Conservation (phyloP, 2,888 invertebrate species). For the Brachylomia viminalis region DNA sequence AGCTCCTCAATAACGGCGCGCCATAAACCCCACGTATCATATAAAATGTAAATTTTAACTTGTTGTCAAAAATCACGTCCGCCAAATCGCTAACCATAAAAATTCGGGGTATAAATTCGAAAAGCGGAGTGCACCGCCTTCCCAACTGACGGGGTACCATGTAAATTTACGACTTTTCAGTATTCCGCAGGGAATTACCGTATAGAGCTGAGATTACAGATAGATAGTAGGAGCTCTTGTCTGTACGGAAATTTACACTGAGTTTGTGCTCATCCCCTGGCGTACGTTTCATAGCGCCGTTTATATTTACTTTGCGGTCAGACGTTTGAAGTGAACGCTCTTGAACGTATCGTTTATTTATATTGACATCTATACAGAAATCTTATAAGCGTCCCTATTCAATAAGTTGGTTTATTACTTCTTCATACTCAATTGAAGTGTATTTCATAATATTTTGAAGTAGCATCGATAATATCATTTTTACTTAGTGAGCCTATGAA, state of each 20-base stretch:
- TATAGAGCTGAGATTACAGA: slow-evolving; percentile 82
- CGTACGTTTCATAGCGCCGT: slow-evolving; percentile 59
- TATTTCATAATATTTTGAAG: not conserved
- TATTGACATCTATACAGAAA: slow-evolving; percentile 38
- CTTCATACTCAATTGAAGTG: slow-evolving; percentile 22
- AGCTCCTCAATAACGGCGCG: slow-evolving; percentile 58
- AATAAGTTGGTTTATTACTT: slow-evolving; percentile 41
- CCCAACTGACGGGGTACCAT: slow-evolving; percentile 80
- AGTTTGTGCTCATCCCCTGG: slow-evolving; percentile 68
- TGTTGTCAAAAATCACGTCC: slow-evolving; percentile 86
- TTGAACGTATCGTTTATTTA: slow-evolving; percentile 40
- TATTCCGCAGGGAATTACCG: slow-evolving; percentile 86
- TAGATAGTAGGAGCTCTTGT: slow-evolving; percentile 76
- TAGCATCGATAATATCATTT: slow-evolving; percentile 1
- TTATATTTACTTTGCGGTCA: slow-evolving; percentile 56
- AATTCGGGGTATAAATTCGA: slow-evolving; percentile 83
- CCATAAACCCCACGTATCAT: slow-evolving; percentile 77
- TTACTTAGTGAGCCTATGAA: not conserved
- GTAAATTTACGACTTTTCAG: slow-evolving; percentile 88
- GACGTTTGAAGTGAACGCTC: slow-evolving; percentile 41
- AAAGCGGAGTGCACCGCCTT: slow-evolving; percentile 79
- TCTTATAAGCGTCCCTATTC: slow-evolving; percentile 36
- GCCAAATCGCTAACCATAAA: slow-evolving; percentile 82
- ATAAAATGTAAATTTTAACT: slow-evolving; percentile 85
- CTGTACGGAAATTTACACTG: slow-evolving; percentile 76